Base-by-base conservation (phyloP, 2,888 invertebrate genomes). In the Dorcus hopei region DNA sequence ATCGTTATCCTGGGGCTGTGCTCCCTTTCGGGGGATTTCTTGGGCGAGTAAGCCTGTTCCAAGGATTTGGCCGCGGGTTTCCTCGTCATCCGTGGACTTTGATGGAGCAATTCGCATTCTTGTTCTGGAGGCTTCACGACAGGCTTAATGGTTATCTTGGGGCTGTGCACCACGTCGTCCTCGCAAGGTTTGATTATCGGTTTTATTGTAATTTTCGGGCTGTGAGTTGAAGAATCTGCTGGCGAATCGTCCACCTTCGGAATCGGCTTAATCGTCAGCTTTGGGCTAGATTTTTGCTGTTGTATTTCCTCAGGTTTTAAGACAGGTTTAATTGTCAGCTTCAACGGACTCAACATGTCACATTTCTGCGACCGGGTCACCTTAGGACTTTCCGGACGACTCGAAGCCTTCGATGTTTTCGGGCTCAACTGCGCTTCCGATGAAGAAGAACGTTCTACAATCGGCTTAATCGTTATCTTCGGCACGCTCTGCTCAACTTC, bases 41-140 rank as follows among this genome's bases (percentile, higher is more conserved):
- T 57, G n/a, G 38, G 52, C 5, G 26, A 33, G 5, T 26, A 26
- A 26, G 5, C 26, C 65, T 62, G 78, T 76, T 78, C 83, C 78
- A 64, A 80, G 74, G 74, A 73, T 67, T 77, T 77, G 26, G 77
- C 66, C 58, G 85, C 77, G 3, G 85, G 83, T 76, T 85, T 85
- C 61, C 85, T 85, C 62, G 83, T 84, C 50, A 84, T 73, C 76
- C 84, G 85, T 65, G 82, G 81, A 53, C 67, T 70, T 53, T 69
- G 64, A 14, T 14, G 14, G 14, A 59, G 61, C 39, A 64, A 52
- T 6, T 65, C 63, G 2, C 42, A 38, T 19, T 62, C 54, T 14
- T 68, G 66, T 41, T 72, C 72, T 19, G 68, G 68, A 16, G 71
- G 68, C 70, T 70, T 73, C 19, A 71, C 59, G 23, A 71, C 64